phyloP scores from a whole-genome alignment of 1,140 invertebrate species.

The Meloidogyne hapla region DNA sequence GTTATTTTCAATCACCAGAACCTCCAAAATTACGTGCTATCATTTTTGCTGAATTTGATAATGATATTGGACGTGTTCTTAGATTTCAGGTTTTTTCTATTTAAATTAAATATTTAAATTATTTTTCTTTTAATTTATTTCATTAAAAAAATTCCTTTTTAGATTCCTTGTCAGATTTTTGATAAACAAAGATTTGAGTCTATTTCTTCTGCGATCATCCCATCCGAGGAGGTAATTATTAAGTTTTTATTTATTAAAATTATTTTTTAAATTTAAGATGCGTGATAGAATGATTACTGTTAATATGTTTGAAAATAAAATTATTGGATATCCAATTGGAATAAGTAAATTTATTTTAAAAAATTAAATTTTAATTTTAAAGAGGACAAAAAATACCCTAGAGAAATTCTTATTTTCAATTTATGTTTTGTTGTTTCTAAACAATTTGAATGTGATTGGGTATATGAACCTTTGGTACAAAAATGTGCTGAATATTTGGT shows the following conservation, averaged over 20 bases:
- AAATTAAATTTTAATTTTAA: neutral
- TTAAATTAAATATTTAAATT: neutral
- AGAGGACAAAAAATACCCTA: constrained; percentile 45
- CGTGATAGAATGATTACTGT: constrained; percentile 57
- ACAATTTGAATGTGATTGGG: constrained; percentile 36
- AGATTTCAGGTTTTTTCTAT: constrained; percentile 45
- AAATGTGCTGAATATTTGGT: constrained; percentile 60
- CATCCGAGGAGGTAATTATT: constrained; percentile 34
- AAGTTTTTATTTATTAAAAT: neutral
- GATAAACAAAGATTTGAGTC: constrained; percentile 49
- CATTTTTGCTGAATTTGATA: constrained; percentile 59
- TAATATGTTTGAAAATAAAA: constrained; percentile 55
- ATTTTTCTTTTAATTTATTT: neutral
- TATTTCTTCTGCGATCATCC: constrained; percentile 53
- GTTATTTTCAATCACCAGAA: constrained; percentile 35
- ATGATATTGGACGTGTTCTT: constrained; percentile 53
- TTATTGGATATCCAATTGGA: constrained; percentile 59
- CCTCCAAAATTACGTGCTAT: constrained; percentile 54
- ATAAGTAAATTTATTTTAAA: constrained; percentile 39
- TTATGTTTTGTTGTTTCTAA: constrained; percentile 59
- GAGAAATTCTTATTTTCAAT: constrained; percentile 57
- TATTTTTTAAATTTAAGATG: constrained; percentile 20
- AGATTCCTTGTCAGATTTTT: constrained; percentile 53
- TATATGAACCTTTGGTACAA: constrained; percentile 63
- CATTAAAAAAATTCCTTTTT: too few species aligned